Evolutionary conservation across 1,140 invertebrate species (phyloP), one percentile per base, ranked within the genome.

Genomic region (Lerema accius): DNA sequence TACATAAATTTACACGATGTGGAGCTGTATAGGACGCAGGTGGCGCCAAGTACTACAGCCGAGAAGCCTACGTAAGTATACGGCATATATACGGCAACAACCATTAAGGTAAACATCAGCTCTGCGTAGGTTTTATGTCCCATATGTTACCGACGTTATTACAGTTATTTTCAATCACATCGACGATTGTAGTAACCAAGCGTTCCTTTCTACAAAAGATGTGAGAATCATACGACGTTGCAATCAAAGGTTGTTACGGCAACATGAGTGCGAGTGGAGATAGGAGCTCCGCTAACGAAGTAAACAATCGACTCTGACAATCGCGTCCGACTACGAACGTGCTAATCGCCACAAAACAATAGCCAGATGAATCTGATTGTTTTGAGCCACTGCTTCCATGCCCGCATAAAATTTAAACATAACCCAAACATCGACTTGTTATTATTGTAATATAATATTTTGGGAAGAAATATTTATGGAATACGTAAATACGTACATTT

Each of bases 1-100:
- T 87, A 85, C 84, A 90, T 90, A 90, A 90, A 90, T 90, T 90
- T 80, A 78, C 78, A 76, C 76, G 74, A 75, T 72, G 77, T 77
- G 77, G 78, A 68, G 68, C 76, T 75, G 75, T 78, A 77, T 66
- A 73, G 76, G 78, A 71, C 83, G 69, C 87, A 90, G 85, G 79
- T 90, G 87, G 69, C 71, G 67, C 70, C 69, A 77, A 81, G 69
- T 70, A 83, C 80, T 73, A 69, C 61, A 72, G 73, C 69, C 55
- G 60, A 65, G 68, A 74, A 77, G 80, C 80, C 78, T 80, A 79
- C 71, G 76, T 45, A 60, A 40, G 32, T 43, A 48, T 49, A 49
- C 65, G 60, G n/a, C n/a, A n/a, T 73, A 16, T 59, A 59, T 49
- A 60, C 68, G 63, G 72, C 71, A 71, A 76, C 71, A 69, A 72